Percentiles rank a stretch among this genome's conserved stretches.
phyloP scores from a whole-genome alignment of 2,888 invertebrate genomes.

The Ophion ellenae region DNA sequence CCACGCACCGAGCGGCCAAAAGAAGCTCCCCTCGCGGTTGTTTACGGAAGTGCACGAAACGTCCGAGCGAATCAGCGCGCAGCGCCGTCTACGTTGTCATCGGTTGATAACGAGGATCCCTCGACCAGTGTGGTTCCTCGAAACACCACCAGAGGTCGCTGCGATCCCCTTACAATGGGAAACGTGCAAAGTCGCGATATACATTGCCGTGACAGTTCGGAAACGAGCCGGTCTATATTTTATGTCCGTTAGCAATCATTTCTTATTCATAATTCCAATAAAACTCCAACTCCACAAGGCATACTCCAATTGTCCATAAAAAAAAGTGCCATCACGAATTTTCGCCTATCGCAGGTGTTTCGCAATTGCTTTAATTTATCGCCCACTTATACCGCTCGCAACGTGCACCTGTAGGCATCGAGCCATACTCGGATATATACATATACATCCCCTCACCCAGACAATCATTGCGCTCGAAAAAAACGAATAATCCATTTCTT shows the following conservation, averaged over 20 bases:
- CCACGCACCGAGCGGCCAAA: conserved; percentile 75
- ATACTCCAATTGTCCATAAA: not conserved
- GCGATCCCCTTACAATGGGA: not conserved
- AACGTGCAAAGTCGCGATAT: not conserved
- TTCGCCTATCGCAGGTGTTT: conserved; percentile 18
- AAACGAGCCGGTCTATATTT: conserved; percentile 32
- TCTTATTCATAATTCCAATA: not conserved
- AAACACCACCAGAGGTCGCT: not conserved
- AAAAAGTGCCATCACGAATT: not conserved
- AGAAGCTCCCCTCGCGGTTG: conserved; percentile 64
- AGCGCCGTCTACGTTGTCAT: conserved; percentile 34
- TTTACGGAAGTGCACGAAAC: conserved; percentile 21
- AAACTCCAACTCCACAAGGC: not conserved
- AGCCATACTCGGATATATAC: conserved; percentile 12
- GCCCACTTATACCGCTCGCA: not conserved
- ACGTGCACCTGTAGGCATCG: conserved; percentile 51
- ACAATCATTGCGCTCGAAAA: conserved; percentile 18
- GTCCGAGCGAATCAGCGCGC: not conserved
- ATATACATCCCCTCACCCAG: conserved; percentile 3
- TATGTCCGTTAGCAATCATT: conserved; percentile 11
- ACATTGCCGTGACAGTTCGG: conserved; percentile 14
- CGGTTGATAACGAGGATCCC: conserved; percentile 22
- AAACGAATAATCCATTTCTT: conserved; percentile 55
- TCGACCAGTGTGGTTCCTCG: not conserved
- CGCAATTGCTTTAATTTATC: conserved; percentile 31